phyloP scores from a whole-genome alignment of 1,140 invertebrate genomes.

The Araneus ventricosus region DNA sequence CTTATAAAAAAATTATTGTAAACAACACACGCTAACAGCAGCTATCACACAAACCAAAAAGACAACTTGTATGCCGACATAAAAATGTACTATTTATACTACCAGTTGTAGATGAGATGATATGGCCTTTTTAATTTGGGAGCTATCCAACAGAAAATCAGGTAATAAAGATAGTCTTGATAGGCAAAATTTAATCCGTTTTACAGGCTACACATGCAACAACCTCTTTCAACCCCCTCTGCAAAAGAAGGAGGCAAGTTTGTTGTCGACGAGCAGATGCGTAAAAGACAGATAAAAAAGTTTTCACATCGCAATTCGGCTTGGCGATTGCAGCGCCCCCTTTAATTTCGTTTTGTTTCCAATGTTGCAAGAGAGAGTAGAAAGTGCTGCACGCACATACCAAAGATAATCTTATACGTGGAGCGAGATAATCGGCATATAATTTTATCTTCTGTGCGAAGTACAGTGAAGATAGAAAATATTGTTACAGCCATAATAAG shows the following conservation, averaged over 20 bases:
- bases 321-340: background rate
- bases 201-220: background rate
- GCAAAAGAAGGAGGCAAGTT: background rate
- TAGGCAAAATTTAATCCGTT: background rate
- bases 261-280: background rate
- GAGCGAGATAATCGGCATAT: background rate
- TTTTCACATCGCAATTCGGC: background rate
- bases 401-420: background rate
- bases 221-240: background rate
- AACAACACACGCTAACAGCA: too few relatives aligned
- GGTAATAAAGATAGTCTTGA: background rate
- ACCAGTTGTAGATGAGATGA: background rate
- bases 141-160: background rate
- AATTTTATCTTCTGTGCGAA: background rate
- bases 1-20: too few relatives aligned
- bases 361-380: background rate
- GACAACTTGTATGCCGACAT: background rate
- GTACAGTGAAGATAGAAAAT: too few relatives aligned
- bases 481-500: too few relatives aligned
- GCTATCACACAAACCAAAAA: background rate
- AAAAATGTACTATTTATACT: background rate
- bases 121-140: background rate
- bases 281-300: slow-evolving; percentile 3
- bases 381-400: background rate
- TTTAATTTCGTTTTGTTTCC: background rate